Conservation (phyloP, 2,113 vertebrate genomes). For the Pongo pygmaeus region DNA sequence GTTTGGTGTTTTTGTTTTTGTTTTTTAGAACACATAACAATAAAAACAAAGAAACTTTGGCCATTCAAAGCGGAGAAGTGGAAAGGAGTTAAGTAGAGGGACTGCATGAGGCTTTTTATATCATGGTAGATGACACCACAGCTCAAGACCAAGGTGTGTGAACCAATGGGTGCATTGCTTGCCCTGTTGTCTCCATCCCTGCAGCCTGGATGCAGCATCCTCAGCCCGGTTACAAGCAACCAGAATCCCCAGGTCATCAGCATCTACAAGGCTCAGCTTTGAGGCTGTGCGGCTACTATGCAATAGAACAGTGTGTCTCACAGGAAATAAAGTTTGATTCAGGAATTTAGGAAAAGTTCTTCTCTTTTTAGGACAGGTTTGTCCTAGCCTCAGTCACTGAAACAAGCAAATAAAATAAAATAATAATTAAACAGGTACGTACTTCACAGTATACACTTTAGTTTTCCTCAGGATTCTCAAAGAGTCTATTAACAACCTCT, state of each 20-base stretch:
- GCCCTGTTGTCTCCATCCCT: neutral
- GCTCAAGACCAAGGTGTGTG: neutral
- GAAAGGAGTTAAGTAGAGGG: neutral
- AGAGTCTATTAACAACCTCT: conserved; percentile 83
- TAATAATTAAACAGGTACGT: neutral
- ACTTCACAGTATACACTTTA: neutral
- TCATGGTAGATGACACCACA: neutral
- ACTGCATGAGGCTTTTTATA: neutral
- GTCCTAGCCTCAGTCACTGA: neutral
- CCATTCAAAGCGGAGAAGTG: neutral
- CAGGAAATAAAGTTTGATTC: neutral
- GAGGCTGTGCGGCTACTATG: neutral
- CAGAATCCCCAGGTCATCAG: neutral
- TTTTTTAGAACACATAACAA: too few relatives aligned
- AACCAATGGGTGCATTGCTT: neutral
- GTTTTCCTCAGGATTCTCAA: conserved; percentile 64
- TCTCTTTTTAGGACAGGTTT: neutral
- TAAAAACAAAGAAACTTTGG: too few relatives aligned
- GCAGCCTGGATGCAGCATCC: neutral
- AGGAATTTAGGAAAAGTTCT: neutral
- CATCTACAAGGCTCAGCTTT: neutral
- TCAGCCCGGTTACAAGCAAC: neutral
- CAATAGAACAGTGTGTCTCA: neutral
- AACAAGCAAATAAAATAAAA: neutral
- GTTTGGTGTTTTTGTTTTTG: too few relatives aligned